Base-by-base conservation (phyloP, 2,113 vertebrate species). In the Picathartes gymnocephalus region DNA sequence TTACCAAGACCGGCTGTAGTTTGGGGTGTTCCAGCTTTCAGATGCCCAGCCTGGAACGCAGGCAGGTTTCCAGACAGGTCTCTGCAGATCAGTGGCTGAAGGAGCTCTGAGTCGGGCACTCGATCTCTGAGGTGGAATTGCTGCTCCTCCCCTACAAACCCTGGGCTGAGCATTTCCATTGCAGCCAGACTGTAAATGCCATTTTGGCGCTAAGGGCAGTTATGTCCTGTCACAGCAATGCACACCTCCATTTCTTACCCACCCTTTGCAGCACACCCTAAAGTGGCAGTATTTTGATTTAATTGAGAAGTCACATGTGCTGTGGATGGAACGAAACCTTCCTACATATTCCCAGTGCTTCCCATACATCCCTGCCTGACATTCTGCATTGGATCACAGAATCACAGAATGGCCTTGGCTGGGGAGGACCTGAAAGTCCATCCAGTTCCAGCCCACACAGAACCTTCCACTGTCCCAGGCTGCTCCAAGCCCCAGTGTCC, bases 71-170 rank as follows among this genome's bases (percentile, higher is more conserved):
- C 93, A 87, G 74, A 61, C 65, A 6, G 1, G 30, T 30, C 40
- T 8, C 58, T 61, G 76, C 53, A 64, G 21, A 31, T 10, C 39
- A 18, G 47, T 7, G 0, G 0, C 31, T 1, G 1, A 21, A 19
- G 24, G 35, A 57, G 48, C 9, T n/a, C 9, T 13, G 57, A 18
- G 54, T 1, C 5, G 40, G 68, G 37, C 53, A 14, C 24, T 31
- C 1, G 1, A 9, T n/a, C 0, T 0, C 25, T 0, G 0, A n/a
- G 80, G 24, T 1, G 17, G 56, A 66, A 45, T 45, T 23, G 16
- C 45, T 40, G 3, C 44, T 83, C 15, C 12, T 18, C 33, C 18
- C 35, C 39, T 3, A 2, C 61, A 24, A 12, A 13, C 5, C 56
- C n/a, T 4, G 13, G n/a, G 7, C 50, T 54, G 33, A 10, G 37